phyloP scores from a whole-genome alignment of 2,888 invertebrate genomes.

The Gymnocheta viridis region DNA sequence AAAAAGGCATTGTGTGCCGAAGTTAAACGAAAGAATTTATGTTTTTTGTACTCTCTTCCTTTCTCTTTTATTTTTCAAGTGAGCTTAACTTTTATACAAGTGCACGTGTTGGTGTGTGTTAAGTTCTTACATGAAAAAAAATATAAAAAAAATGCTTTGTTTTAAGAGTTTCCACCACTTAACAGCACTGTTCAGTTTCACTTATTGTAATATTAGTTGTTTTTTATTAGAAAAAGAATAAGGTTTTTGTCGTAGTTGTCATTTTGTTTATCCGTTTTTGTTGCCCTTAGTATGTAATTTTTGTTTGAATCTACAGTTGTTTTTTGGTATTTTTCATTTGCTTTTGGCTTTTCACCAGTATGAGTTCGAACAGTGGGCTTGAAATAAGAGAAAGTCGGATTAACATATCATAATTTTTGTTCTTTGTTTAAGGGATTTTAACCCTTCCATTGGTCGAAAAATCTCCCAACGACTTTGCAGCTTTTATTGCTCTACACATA shows the following conservation, averaged over 20 bases:
- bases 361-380: slow-evolving; percentile 14
- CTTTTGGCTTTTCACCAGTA: neutral
- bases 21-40: slow-evolving; percentile 44
- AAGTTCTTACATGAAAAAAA: slow-evolving; percentile 28
- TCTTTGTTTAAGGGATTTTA: neutral
- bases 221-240: slow-evolving; percentile 32
- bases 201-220: slow-evolving; percentile 28
- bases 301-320: slow-evolving; percentile 63
- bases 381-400: neutral
- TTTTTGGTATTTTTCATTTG: slow-evolving; percentile 8
- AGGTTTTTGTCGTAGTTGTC: slow-evolving; percentile 22
- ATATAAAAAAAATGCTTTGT: slow-evolving; percentile 39
- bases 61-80: slow-evolving; percentile 46
- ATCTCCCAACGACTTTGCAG: too few relatives aligned
- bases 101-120: neutral
- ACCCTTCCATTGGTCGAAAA: too few relatives aligned
- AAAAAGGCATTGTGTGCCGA: slow-evolving; percentile 53
- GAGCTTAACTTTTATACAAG: neutral
- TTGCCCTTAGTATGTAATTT: slow-evolving; percentile 20
- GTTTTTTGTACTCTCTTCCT: slow-evolving; percentile 35
- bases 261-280: slow-evolving; percentile 16
- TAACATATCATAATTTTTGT: neutral
- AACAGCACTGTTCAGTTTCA: slow-evolving; percentile 27
- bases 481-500: too few relatives aligned
- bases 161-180: slow-evolving; percentile 43